These are phyloP conservation scores for Dolomedes plantarius DNA, from an alignment of 2,888 invertebrate species.

Conservation along the genomic window DNA sequence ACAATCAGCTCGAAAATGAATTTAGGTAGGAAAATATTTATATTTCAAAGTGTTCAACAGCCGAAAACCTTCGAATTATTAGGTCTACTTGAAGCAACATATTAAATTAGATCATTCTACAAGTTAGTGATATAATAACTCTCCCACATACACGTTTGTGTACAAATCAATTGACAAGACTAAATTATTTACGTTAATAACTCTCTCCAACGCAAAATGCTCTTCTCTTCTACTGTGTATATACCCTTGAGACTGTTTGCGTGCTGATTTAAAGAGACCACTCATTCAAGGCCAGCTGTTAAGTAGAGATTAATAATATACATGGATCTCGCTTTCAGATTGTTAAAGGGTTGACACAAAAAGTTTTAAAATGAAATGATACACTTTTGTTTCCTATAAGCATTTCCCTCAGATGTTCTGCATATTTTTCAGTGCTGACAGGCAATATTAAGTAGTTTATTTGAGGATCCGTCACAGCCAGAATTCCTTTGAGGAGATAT, in stretches of 20 bases:
- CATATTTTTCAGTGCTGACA: too few species aligned
- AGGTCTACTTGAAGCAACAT: not conserved
- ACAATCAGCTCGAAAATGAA: too few species aligned
- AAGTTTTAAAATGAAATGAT: too few species aligned
- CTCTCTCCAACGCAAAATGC: not conserved
- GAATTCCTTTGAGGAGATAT: too few species aligned
- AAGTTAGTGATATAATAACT: not conserved
- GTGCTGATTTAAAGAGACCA: conserved; percentile 14
- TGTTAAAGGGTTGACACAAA: not conserved
- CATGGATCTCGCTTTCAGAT: not conserved
- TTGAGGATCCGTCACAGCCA: too few species aligned
- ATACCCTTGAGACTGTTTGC: not conserved
- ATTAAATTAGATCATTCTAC: not conserved
- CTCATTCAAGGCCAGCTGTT: conserved; percentile 4
- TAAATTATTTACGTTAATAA: not conserved
- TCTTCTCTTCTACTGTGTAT: not conserved
- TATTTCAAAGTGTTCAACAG: not conserved
- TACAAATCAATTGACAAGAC: not conserved
- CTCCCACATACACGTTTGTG: not conserved
- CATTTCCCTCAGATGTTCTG: too few species aligned
- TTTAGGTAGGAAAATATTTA: too few species aligned
- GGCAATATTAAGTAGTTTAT: too few species aligned
- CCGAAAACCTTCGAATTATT: not conserved
- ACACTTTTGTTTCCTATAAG: too few species aligned
- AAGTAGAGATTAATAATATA: not conserved